A percentile compares a stretch with the other conserved stretches of the same genome.
Evolutionary conservation across 1,140 invertebrate species (phyloP).

Genomic region (Caenorhabditis tropicalis): DNA sequence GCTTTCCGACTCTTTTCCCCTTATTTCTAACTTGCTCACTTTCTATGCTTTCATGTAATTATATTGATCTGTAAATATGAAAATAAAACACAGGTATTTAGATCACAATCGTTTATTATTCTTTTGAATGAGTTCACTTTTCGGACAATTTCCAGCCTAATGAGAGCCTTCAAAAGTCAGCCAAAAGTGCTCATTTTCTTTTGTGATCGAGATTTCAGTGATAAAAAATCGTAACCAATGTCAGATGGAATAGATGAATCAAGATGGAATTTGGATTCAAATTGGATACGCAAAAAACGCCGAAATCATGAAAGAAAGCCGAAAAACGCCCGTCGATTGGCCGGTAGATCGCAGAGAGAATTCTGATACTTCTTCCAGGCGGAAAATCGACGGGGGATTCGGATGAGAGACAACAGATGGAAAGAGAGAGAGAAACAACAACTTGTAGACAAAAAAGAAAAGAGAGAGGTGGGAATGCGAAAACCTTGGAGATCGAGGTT

Average conservation of each 20-base stretch:
- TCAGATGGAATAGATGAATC: not conserved
- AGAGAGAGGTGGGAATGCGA: not conserved
- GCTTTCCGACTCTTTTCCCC: not conserved
- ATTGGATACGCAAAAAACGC: conserved; percentile 21
- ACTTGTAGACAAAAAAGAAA: not conserved
- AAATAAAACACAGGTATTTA: not conserved
- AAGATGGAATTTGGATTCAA: too few relatives aligned
- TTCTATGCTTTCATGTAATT: conserved; percentile 13
- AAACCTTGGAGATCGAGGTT: conserved; percentile 30
- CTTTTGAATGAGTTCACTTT: not conserved
- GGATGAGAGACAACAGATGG: not conserved
- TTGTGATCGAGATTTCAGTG: conserved; percentile 13
- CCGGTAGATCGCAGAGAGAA: conserved; percentile 8
- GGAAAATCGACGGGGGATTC: too few relatives aligned
- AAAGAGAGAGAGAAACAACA: not conserved
- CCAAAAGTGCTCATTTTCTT: not conserved
- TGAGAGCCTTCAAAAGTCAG: not conserved
- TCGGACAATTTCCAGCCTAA: not conserved
- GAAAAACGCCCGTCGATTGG: not conserved
- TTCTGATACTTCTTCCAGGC: not conserved
- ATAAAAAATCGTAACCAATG: not conserved
- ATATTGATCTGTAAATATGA: not conserved
- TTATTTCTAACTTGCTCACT: not conserved
- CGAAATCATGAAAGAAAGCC: not conserved
- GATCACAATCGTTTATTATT: conserved; percentile 36